Evolutionary conservation across 2,113 vertebrate genomes (phyloP).

Genomic region (Rynchops niger): DNA sequence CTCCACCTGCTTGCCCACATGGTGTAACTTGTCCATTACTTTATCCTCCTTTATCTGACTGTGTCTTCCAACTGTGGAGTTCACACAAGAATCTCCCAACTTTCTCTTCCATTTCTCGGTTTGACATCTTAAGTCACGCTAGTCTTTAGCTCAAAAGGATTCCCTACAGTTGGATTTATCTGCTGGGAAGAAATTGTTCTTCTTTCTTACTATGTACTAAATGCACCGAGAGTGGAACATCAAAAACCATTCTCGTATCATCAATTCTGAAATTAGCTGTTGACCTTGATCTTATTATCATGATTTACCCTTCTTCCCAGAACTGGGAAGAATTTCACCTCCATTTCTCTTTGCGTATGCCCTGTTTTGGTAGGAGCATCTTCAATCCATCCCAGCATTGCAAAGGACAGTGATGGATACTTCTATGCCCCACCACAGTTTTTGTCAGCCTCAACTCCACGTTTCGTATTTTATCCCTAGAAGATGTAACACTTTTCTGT

Average conservation of each 20-base stretch:
- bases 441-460: not conserved
- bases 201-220: not conserved
- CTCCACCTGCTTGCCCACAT: not conserved
- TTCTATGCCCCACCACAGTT: not conserved
- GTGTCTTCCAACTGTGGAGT: not conserved
- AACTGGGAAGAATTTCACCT: not conserved
- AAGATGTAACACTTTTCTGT: not conserved
- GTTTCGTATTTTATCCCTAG: not conserved
- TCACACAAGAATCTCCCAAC: not conserved
- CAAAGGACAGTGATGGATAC: not conserved
- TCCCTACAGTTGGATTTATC: not conserved
- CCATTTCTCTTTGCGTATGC: not conserved
- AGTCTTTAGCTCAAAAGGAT: not conserved
- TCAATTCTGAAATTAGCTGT: not conserved
- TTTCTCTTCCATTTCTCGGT: not conserved
- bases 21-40: not conserved
- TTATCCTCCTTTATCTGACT: not conserved
- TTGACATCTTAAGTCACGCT: not conserved
- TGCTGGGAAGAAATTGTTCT: not conserved
- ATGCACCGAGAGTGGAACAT: not conserved
- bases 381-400: not conserved
- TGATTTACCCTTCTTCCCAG: not conserved
- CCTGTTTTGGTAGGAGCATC: not conserved
- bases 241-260: not conserved
- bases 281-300: not conserved